Conservation (phyloP, 2,797 vertebrate genomes). For the Chelon labrosus region DNA sequence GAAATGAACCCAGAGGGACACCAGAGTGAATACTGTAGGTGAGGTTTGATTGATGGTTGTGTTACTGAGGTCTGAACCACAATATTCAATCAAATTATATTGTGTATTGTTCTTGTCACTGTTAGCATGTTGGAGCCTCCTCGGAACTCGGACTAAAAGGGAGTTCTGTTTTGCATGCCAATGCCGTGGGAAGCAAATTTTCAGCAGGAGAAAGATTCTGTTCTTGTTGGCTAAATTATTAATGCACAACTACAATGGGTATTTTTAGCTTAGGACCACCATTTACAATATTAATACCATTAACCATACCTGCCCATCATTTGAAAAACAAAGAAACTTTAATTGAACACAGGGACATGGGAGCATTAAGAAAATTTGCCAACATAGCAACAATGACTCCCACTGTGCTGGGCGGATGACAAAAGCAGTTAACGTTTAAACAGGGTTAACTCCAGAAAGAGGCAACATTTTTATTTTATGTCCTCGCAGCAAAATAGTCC, state of each 20-base stretch:
- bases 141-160: neutral
- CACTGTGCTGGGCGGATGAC: conserved; percentile 5
- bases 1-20: no score
- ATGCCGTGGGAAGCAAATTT: conserved; percentile 25
- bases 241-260: conserved; percentile 48
- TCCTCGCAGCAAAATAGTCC: neutral
- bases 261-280: conserved; percentile 40
- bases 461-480: neutral
- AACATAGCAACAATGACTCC: conserved; percentile 16
- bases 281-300: conserved; percentile 68
- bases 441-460: neutral
- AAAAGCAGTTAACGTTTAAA: conserved; percentile 20
- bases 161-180: neutral
- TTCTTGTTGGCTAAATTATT: conserved; percentile 65
- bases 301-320: conserved; percentile 62
- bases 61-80: neutral
- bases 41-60: no score
- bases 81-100: neutral
- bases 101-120: neutral
- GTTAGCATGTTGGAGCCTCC: fast-evolving
- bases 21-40: no score
- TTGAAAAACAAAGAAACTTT: conserved; percentile 16
- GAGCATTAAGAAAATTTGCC: conserved; percentile 29
- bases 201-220: conserved; percentile 6
- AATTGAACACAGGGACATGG: conserved; percentile 20